These are phyloP conservation scores for Danionella cerebrum DNA, from an alignment of 2,113 vertebrate genomes.

Conservation along the genomic window DNA sequence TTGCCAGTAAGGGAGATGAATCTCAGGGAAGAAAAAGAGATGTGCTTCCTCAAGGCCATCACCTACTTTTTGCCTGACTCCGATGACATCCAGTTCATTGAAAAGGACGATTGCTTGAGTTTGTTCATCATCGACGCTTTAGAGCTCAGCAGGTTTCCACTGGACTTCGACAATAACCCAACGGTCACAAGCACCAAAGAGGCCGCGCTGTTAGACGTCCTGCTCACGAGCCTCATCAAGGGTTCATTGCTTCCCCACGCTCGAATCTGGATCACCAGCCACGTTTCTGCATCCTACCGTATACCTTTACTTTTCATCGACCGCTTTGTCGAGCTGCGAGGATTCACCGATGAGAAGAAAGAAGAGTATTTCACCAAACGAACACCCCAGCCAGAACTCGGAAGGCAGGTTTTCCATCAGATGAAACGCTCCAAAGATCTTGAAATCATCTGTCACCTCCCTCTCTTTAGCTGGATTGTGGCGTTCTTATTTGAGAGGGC, in stretches of 20 bases:
- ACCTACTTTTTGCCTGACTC: slow-evolving; percentile 31
- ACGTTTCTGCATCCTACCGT: slow-evolving; percentile 35
- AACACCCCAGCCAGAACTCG: slow-evolving; percentile 6
- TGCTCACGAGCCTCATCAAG: slow-evolving; percentile 60
- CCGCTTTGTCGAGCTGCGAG: slow-evolving; percentile 51
- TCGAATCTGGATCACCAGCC: slow-evolving; percentile 56
- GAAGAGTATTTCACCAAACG: slow-evolving; percentile 53
- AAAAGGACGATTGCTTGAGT: slow-evolving; percentile 38
- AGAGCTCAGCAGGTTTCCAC: slow-evolving; percentile 48
- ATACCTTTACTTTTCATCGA: slow-evolving; percentile 53
- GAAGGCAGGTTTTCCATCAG: slow-evolving; percentile 28
- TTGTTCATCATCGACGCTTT: slow-evolving; percentile 62
- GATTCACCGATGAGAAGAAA: slow-evolving; percentile 53
- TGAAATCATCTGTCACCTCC: slow-evolving; percentile 46
- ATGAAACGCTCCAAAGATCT: slow-evolving; percentile 45
- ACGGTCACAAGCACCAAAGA: slow-evolving; percentile 33
- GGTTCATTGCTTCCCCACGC: slow-evolving; percentile 50
- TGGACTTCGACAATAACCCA: slow-evolving; percentile 54
- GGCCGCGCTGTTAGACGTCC: slow-evolving; percentile 32
- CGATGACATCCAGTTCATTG: slow-evolving; percentile 38
- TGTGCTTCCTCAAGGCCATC: slow-evolving; percentile 50
- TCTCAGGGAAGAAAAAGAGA: slow-evolving; percentile 14
- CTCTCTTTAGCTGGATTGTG: slow-evolving; percentile 61
- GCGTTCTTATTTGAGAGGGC: slow-evolving; percentile 41
- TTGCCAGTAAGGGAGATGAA: slow-evolving; percentile 49